Percentiles rank a stretch among this genome's conserved stretches.
Evolutionary conservation across 1,140 invertebrate genomes (phyloP).

Genomic region (Oscheius sp.): DNA sequence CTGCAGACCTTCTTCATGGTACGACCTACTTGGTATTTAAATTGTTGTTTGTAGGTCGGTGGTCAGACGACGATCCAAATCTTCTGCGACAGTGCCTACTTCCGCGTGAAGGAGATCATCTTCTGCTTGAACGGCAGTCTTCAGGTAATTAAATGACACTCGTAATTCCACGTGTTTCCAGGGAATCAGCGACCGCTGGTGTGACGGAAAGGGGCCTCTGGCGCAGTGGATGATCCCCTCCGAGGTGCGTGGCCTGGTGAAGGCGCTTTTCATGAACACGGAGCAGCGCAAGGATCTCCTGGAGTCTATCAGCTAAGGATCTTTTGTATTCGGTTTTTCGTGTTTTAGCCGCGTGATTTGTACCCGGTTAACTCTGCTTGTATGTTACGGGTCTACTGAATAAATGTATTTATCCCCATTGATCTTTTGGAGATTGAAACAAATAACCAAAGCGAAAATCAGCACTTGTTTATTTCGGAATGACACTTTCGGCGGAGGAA

Average conservation of each 20-base stretch:
- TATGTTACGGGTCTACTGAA: no score
- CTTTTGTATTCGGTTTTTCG: no score
- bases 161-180: neutral
- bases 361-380: no score
- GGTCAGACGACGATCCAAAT: slow-evolving; percentile 25
- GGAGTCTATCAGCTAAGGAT: slow-evolving; percentile 6
- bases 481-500: no score
- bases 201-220: slow-evolving; percentile 37
- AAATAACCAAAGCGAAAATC: no score
- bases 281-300: slow-evolving; percentile 17
- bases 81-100: slow-evolving; percentile 26
- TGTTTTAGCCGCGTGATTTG: no score
- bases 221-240: slow-evolving; percentile 26
- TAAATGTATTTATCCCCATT: no score
- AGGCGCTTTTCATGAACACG: slow-evolving; percentile 22
- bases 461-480: no score
- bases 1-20: slow-evolving; percentile 27
- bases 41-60: slow-evolving; percentile 9
- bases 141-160: slow-evolving; percentile 9
- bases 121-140: slow-evolving; percentile 34
- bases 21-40: neutral
- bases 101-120: slow-evolving; percentile 32
- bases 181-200: slow-evolving; percentile 33
- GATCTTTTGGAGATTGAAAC: no score
- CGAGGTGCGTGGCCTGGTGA: slow-evolving; percentile 24